A percentile compares a stretch with the other conserved stretches of the same genome.
These are phyloP conservation scores for Bos javanicus DNA, from an alignment of 2,113 vertebrate species.

Conservation along the genomic window DNA sequence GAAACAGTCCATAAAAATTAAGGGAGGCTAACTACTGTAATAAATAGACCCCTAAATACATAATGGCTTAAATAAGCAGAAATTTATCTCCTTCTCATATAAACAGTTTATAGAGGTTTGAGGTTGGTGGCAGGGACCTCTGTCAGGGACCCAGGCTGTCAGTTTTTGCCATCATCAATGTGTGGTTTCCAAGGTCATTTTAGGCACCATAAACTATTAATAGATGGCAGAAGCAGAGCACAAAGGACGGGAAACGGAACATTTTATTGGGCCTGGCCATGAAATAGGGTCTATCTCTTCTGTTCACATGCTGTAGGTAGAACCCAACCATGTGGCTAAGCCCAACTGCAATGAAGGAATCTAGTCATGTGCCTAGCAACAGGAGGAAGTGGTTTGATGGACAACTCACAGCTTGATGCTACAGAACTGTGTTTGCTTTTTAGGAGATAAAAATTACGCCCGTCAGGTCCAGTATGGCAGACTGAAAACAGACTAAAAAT, in stretches of 20 bases:
- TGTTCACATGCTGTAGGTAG: background rate
- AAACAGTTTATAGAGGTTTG: background rate
- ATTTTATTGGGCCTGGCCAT: background rate
- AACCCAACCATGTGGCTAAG: background rate
- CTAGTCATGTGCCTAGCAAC: background rate
- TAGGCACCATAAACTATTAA: background rate
- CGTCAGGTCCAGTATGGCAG: background rate
- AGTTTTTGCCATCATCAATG: background rate
- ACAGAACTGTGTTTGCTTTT: background rate
- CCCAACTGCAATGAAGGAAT: background rate
- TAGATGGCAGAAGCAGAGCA: background rate
- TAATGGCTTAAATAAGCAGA: background rate
- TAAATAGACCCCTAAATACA: background rate
- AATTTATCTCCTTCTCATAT: background rate
- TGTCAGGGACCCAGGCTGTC: background rate
- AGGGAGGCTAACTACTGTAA: background rate
- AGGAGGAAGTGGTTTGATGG: background rate
- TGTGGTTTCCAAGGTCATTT: background rate
- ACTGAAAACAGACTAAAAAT: background rate
- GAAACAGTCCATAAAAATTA: background rate
- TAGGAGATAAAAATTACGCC: background rate
- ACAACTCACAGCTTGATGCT: background rate
- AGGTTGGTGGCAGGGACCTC: background rate
- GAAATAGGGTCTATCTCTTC: background rate
- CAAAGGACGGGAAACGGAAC: background rate